These are phyloP conservation scores for Caiman crocodilus DNA, from an alignment of 2,797 vertebrate species.

Conservation along the genomic window DNA sequence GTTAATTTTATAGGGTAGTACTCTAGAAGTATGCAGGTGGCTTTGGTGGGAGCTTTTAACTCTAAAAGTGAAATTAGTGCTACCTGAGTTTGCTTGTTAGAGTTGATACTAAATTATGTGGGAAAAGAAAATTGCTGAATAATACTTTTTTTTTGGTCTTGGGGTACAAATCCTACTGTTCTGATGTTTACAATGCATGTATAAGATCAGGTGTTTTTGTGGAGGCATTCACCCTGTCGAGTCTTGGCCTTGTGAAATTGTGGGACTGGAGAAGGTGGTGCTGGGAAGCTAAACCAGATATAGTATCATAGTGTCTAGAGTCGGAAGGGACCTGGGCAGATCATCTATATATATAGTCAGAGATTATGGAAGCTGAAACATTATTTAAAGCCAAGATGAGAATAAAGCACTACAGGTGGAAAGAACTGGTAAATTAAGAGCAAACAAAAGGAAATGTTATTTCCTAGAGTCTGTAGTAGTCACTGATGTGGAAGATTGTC, in stretches of 20 bases:
- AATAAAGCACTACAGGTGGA: not conserved
- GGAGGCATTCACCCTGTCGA: not conserved
- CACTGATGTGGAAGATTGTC: not conserved
- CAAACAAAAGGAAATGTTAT: not conserved
- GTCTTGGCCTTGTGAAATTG: not conserved
- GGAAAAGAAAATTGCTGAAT: not conserved
- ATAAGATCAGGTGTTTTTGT: not conserved
- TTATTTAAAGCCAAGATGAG: not conserved
- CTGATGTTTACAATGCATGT: not conserved
- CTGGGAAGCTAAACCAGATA: not conserved
- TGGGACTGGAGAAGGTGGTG: not conserved
- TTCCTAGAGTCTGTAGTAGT: not conserved
- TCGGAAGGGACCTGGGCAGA: too few relatives aligned
- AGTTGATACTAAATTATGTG: not conserved
- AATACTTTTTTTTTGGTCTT: not conserved
- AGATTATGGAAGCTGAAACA: not conserved
- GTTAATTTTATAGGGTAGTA: not conserved
- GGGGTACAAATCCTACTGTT: not conserved
- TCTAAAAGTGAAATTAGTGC: not conserved
- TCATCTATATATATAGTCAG: not conserved
- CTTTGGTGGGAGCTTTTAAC: not conserved
- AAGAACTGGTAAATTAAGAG: not conserved
- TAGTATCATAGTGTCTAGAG: too few relatives aligned
- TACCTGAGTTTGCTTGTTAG: not conserved
- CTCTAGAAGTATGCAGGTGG: not conserved